A percentile compares a stretch with the other conserved stretches of the same genome.
These are phyloP conservation scores for Mastigias papua DNA, from an alignment of 30 jellyfish, hydroid and myxozoan species.

Conservation along the genomic window DNA sequence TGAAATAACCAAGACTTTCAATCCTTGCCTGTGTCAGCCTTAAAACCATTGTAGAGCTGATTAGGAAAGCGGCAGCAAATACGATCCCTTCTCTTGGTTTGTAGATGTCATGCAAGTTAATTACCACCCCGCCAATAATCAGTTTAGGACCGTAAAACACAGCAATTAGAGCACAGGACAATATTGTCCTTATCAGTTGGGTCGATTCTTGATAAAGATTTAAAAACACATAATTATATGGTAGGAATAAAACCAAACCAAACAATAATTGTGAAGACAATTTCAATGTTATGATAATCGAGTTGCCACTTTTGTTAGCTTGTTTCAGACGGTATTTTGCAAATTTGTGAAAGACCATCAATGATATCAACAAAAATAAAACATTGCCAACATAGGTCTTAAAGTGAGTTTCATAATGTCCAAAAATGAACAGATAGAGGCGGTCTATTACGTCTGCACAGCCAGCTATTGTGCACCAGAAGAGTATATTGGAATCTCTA, in stretches of 20 bases:
- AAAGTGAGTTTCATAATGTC: not conserved
- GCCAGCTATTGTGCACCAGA: conserved; percentile 13
- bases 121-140: not conserved
- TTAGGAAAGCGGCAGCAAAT: not conserved
- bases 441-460: conserved; percentile 6
- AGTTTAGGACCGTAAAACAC: conserved; percentile 13
- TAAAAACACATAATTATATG: conserved; percentile 6
- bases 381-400: conserved; percentile 20
- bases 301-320: not conserved
- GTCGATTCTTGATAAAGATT: not conserved
- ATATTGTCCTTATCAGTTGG: not conserved
- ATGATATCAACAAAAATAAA: not conserved
- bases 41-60: not conserved
- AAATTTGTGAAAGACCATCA: not conserved
- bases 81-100: not conserved
- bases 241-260: not conserved
- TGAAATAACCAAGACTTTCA: conserved; percentile 6
- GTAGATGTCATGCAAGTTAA: not conserved
- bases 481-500: not conserved
- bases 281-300: not conserved
- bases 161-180: not conserved
- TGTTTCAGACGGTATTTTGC: not conserved
- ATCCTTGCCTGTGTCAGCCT: conserved; percentile 41
- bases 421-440: conserved; percentile 4
- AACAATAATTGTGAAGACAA: conserved; percentile 1